A percentile compares a stretch with the other conserved stretches of the same genome.
Conservation (phyloP, 2,113 vertebrate species). For the Zingel zingel region DNA sequence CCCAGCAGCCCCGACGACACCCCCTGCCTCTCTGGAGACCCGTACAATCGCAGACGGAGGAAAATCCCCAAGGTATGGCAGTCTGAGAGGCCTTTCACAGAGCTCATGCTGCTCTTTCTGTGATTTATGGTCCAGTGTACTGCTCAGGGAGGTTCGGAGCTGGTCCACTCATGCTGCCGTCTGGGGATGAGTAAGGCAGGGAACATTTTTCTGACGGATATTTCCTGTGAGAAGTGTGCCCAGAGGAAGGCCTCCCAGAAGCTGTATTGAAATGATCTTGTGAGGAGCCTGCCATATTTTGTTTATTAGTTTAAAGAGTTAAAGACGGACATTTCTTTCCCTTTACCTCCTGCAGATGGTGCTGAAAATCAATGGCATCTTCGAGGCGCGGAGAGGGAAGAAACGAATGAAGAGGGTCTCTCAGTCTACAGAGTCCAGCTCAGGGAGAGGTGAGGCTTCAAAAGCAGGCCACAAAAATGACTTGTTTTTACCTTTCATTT, state of each 20-base stretch:
- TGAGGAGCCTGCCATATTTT: conserved; percentile 5
- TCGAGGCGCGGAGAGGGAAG: conserved; percentile 94
- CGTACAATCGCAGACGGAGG: conserved; percentile 91
- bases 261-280: conserved; percentile 26
- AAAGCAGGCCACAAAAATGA: neutral
- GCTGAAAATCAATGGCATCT: conserved; percentile 94
- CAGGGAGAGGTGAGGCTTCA: conserved; percentile 90
- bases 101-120: conserved; percentile 6
- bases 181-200: conserved; percentile 34
- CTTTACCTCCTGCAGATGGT: conserved; percentile 87
- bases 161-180: conserved; percentile 38
- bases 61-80: conserved; percentile 94
- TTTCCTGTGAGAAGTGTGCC: conserved; percentile 51
- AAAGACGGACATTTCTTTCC: conserved; percentile 36
- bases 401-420: conserved; percentile 95
- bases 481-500: neutral
- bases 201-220: conserved; percentile 19
- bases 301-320: conserved; percentile 33
- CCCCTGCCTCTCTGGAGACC: conserved; percentile 93
- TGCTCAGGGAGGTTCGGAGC: conserved; percentile 10
- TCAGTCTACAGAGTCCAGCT: conserved; percentile 92
- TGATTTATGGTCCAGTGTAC: conserved; percentile 44
- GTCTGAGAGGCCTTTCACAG: conserved; percentile 8
- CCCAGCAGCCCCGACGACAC: conserved; percentile 97
- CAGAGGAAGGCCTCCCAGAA: conserved; percentile 28